Conservation (phyloP, 2,113 vertebrate genomes). For the Porphyrio hochstetteri region DNA sequence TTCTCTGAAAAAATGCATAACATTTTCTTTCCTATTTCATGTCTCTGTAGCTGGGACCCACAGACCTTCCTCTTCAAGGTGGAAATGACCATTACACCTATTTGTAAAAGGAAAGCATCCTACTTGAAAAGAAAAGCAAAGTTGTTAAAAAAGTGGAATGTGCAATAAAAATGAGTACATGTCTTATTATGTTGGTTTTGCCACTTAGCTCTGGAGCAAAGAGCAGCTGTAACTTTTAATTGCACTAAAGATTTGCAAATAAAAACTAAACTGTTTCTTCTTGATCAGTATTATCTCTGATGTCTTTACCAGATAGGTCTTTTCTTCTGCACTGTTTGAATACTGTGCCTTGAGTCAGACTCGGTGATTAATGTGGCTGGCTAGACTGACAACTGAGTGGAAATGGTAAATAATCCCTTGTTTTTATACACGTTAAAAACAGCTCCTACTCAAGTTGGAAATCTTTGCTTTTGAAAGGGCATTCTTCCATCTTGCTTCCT, state of each 20-base stretch:
- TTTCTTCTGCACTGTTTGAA: constrained; percentile 8
- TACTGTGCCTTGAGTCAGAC: constrained; percentile 4
- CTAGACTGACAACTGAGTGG: not conserved
- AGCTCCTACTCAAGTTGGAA: constrained; percentile 27
- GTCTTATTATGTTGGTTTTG: not conserved
- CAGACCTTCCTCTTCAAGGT: not conserved
- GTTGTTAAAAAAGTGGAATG: not conserved
- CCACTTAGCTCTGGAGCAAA: not conserved
- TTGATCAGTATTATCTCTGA: not conserved
- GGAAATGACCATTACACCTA: not conserved
- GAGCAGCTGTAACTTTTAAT: not conserved
- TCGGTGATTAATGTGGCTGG: not conserved
- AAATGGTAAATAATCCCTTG: constrained; percentile 49
- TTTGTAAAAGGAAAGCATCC: not conserved
- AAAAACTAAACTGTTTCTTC: not conserved
- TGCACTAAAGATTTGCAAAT: not conserved
- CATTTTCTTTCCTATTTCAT: not conserved
- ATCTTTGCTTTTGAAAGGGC: constrained; percentile 29
- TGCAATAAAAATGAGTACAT: not conserved
- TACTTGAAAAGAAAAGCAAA: not conserved
- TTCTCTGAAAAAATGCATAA: not conserved
- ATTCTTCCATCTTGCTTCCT: constrained; percentile 38
- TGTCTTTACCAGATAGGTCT: constrained; percentile 29
- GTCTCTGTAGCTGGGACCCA: not conserved
- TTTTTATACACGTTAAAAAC: not conserved